phyloP scores from a whole-genome alignment of 2,797 vertebrate species.

The Prunella strophiata region DNA sequence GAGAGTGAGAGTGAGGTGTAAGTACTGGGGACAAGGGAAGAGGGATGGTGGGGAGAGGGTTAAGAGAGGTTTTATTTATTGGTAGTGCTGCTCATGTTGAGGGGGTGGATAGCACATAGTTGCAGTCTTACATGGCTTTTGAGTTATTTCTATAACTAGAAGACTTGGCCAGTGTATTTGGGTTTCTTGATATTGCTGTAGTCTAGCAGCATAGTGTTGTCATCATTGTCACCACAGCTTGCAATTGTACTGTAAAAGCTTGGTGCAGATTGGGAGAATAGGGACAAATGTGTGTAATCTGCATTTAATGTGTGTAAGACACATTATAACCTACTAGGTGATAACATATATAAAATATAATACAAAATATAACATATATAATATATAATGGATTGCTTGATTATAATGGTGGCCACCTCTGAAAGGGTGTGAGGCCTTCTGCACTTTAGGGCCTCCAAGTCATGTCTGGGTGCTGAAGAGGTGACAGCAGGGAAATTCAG shows the following conservation, averaged over 20 bases:
- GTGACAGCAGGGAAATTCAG: neutral
- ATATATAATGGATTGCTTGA: neutral
- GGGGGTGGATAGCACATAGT: neutral
- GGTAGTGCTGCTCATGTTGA: neutral
- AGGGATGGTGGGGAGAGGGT: neutral
- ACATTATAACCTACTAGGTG: neutral
- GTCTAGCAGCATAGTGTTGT: neutral
- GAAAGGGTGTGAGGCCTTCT: neutral
- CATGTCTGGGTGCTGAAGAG: rapidly evolving
- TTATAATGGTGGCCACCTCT: neutral
- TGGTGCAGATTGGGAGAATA: neutral
- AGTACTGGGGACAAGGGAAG: neutral
- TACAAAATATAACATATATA: too few relatives aligned
- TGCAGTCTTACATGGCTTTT: neutral
- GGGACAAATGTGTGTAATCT: neutral
- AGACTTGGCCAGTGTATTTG: neutral
- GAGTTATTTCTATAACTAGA: neutral
- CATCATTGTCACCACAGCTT: rapidly evolving
- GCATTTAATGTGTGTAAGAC: neutral
- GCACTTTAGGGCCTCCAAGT: neutral
- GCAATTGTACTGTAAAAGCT: neutral
- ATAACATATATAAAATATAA: neutral
- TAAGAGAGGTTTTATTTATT: neutral
- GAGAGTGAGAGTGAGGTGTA: rapidly evolving
- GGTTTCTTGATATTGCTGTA: rapidly evolving